Percentiles rank a stretch among this genome's conserved stretches.
Evolutionary conservation across 2,797 vertebrate genomes (phyloP).

Genomic region (Rhabdophis nuchalis): DNA sequence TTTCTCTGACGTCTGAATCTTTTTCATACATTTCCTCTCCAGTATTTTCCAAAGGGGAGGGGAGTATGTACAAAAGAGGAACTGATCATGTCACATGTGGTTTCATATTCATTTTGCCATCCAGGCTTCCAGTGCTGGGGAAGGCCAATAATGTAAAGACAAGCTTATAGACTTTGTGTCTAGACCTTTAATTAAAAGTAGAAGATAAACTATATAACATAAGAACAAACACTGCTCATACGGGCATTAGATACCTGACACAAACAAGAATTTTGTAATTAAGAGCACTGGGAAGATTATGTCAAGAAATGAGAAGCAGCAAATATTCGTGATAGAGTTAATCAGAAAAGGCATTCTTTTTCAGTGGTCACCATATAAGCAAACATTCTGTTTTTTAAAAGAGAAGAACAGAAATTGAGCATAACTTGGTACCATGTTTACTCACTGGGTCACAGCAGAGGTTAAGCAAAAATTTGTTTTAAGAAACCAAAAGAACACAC

Average conservation of each 20-base stretch:
- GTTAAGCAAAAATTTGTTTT: conserved; percentile 72
- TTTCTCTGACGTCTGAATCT: conserved; percentile 27
- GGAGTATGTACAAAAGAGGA: background rate
- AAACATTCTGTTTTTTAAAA: conserved; percentile 67
- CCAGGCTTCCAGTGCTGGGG: conserved; percentile 55
- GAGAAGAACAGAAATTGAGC: conserved; percentile 68
- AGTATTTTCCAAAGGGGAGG: conserved; percentile 30
- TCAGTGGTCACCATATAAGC: conserved; percentile 67
- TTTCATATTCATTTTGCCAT: conserved; percentile 55
- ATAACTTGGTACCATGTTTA: conserved; percentile 62
- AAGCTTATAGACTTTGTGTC: conserved; percentile 67
- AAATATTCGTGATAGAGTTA: conserved; percentile 59
- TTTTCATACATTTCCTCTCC: conserved; percentile 35
- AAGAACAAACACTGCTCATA: conserved; percentile 50
- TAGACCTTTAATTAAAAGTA: conserved; percentile 67
- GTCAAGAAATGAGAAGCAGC: conserved; percentile 57
- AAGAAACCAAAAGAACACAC: conserved; percentile 48
- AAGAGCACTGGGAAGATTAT: conserved; percentile 47
- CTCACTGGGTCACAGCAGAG: conserved; percentile 69
- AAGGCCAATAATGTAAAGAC: conserved; percentile 61
- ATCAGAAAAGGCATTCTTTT: conserved; percentile 59
- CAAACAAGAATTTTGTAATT: conserved; percentile 56
- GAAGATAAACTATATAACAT: conserved; percentile 52
- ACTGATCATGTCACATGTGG: conserved; percentile 16
- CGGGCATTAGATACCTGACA: conserved; percentile 49